Conservation (phyloP, 2,888 invertebrate genomes). For the Crioceris asparagi region DNA sequence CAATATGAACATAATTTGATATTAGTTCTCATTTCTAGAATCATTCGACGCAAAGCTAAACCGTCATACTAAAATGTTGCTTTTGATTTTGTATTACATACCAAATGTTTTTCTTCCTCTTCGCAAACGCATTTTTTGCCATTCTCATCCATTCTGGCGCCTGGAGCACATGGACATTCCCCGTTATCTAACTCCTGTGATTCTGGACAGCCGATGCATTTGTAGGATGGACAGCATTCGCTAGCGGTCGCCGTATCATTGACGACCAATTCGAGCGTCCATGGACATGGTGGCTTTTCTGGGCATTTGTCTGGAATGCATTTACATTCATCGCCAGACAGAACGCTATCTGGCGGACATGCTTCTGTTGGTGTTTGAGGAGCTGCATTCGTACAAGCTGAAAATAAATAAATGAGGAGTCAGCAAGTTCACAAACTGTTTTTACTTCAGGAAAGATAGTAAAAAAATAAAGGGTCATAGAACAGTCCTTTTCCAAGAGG, state of each 20-base stretch:
- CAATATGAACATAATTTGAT: too few species aligned
- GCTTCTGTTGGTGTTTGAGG: slow-evolving; percentile 12
- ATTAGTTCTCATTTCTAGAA: too few species aligned
- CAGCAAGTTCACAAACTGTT: too few species aligned
- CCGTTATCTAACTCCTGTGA: slow-evolving; percentile 25
- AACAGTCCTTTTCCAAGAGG: too few species aligned
- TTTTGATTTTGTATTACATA: too few species aligned
- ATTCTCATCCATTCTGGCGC: slow-evolving; percentile 24
- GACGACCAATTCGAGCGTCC: slow-evolving; percentile 1
- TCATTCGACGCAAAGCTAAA: too few species aligned
- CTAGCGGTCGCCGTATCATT: slow-evolving; percentile 21
- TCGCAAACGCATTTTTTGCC: slow-evolving; percentile 27
- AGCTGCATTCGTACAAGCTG: too few species aligned
- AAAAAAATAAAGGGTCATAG: too few species aligned
- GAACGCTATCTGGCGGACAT: slow-evolving; percentile 29
- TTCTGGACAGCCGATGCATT: slow-evolving; percentile 27
- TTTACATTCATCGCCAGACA: slow-evolving; percentile 24
- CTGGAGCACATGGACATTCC: slow-evolving; percentile 29
- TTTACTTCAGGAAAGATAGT: too few species aligned
- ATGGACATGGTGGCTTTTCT: slow-evolving; percentile 20
- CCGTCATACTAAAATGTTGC: too few species aligned
- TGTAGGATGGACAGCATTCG: slow-evolving; percentile 29
- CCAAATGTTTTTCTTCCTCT: slow-evolving; percentile 25
- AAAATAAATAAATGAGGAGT: too few species aligned
- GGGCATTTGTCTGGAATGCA: slow-evolving; percentile 26